A percentile compares a stretch with the other conserved stretches of the same genome.
Evolutionary conservation across 2,888 invertebrate genomes (phyloP).

Genomic region (Microctonus hyperodae): DNA sequence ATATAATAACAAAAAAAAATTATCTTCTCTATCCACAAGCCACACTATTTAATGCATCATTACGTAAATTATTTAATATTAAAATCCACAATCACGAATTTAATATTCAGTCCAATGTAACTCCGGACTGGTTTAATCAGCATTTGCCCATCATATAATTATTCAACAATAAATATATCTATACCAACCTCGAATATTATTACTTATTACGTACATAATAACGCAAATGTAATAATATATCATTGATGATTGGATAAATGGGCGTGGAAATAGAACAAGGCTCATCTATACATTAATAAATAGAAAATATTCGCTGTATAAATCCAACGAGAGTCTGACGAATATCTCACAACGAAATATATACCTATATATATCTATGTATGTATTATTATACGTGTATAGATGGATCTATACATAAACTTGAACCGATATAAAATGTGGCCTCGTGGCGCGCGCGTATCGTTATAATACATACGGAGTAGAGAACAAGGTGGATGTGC

Average conservation of each 20-base stretch:
- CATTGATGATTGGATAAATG: neutral
- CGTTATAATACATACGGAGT: neutral
- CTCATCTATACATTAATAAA: neutral
- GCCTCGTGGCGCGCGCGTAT: constrained; percentile 8
- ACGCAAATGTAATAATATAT: neutral
- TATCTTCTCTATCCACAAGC: neutral
- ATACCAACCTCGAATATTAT: neutral
- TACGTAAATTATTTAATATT: neutral
- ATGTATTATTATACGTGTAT: neutral
- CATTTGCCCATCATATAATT: neutral
- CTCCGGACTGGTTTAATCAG: neutral
- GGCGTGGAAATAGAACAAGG: neutral
- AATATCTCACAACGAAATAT: neutral
- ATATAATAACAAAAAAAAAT: neutral
- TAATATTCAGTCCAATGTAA: neutral
- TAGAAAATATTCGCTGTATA: neutral
- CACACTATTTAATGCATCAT: neutral
- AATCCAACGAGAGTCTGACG: neutral
- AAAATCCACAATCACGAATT: neutral
- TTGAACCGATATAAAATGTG: neutral
- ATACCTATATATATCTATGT: neutral
- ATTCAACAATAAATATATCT: neutral
- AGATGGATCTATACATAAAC: neutral
- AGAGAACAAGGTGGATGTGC: neutral
- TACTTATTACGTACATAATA: neutral